These are phyloP conservation scores for Pseudachorutes palmiensis DNA, from an alignment of 1,140 invertebrate species.

Conservation along the genomic window DNA sequence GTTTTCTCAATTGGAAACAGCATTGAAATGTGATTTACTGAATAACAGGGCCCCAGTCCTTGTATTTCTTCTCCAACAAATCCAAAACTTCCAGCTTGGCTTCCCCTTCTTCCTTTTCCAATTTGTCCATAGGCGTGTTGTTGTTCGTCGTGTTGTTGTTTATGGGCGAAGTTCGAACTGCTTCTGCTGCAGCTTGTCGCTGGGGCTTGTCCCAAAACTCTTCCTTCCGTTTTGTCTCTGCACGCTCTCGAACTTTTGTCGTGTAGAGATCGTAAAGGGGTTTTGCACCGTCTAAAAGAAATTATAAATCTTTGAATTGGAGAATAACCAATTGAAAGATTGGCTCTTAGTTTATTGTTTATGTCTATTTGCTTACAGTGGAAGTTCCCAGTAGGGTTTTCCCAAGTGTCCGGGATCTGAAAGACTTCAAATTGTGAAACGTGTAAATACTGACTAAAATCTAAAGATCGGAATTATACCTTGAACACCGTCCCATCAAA, in stretches of 20 bases:
- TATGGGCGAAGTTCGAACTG: background rate
- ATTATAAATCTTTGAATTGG: too few relatives aligned
- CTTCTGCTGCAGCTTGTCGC: conserved; percentile 45
- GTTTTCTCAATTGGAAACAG: too few relatives aligned
- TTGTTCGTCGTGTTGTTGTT: conserved; percentile 1
- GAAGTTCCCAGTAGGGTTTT: conserved; percentile 71
- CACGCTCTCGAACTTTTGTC: conserved; percentile 66
- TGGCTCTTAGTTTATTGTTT: conserved; percentile 36
- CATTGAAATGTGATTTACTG: conserved; percentile 47
- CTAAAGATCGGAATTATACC: conserved; percentile 40
- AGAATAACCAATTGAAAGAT: background rate
- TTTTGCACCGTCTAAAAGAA: conserved; percentile 62
- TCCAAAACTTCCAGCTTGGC: conserved; percentile 60
- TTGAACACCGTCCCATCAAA: conserved; percentile 75
- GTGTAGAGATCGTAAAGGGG: conserved; percentile 81
- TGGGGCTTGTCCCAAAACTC: conserved; percentile 76
- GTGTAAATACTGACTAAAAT: conserved; percentile 32
- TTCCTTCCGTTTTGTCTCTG: conserved; percentile 73
- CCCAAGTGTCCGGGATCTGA: conserved; percentile 74
- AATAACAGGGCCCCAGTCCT: conserved; percentile 76
- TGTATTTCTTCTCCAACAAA: conserved; percentile 74
- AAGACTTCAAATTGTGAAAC: conserved; percentile 11
- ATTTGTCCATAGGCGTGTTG: conserved; percentile 53
- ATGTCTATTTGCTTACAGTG: conserved; percentile 42
- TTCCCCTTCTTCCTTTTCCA: conserved; percentile 82